Evolutionary conservation across 2,888 invertebrate species (phyloP).

Genomic region (Tryphoninae sp.): DNA sequence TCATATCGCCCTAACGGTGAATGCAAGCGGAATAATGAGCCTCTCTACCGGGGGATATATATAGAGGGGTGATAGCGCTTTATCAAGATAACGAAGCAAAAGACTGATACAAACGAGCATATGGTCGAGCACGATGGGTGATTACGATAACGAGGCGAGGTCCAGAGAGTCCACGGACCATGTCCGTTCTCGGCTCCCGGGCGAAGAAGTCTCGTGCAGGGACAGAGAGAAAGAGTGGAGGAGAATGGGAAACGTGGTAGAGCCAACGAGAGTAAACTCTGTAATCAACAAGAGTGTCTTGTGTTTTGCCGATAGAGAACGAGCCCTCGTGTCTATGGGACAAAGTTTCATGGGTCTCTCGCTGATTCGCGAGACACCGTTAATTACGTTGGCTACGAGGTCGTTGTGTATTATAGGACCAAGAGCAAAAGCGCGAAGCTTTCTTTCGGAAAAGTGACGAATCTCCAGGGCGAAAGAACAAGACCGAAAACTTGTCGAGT

Average conservation of each 20-base stretch:
- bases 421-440: not conserved
- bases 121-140: slow-evolving; percentile 34
- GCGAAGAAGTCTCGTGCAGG: not conserved
- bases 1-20: slow-evolving; percentile 39
- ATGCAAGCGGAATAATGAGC: slow-evolving; percentile 30
- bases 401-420: slow-evolving; percentile 26
- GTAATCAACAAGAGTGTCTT: slow-evolving; percentile 1
- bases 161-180: slow-evolving; percentile 4
- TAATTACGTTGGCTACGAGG: slow-evolving; percentile 42
- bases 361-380: slow-evolving; percentile 46
- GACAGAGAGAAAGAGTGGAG: slow-evolving; percentile 37
- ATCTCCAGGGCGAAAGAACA: slow-evolving; percentile 3
- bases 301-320: not conserved
- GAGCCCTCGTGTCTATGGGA: not conserved
- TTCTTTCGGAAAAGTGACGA: slow-evolving; percentile 25
- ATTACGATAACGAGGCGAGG: slow-evolving; percentile 52
- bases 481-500: not conserved
- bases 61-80: slow-evolving; percentile 22
- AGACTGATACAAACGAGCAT: slow-evolving; percentile 50
- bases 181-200: not conserved
- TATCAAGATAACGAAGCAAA: slow-evolving; percentile 49
- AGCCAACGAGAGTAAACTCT: not conserved
- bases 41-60: not conserved
- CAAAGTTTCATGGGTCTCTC: slow-evolving; percentile 33
- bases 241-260: slow-evolving; percentile 66